Evolutionary conservation across 1,140 invertebrate genomes (phyloP), one percentile per base, ranked within the genome.

Genomic region (Bombus breviceps): DNA sequence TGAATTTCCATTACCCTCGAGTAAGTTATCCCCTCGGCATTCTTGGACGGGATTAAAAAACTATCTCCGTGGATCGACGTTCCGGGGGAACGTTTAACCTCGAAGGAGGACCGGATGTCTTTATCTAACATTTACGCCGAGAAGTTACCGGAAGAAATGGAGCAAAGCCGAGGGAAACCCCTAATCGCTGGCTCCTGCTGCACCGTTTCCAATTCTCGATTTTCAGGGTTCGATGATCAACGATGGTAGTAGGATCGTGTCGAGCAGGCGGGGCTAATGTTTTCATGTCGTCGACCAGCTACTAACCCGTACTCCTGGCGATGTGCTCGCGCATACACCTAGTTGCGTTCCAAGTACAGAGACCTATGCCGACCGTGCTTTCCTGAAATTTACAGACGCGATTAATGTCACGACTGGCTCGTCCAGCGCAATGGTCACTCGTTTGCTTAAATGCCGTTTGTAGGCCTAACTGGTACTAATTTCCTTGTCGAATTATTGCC

Each of bases 401-500:
- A 93, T 93, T 93, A 93, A 92, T 92, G 93, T 93, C 89, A 91
- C 82, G 89, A 81, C 78, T 86, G 71, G 84, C 87, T 89, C 89
- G 90, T 87, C 90, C 80, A 84, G 71, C 64, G 75, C 15, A 62
- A 10, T n/a, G 25, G 81, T 66, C 75, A 72, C 64, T 87, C 72
- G 89, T 87, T 82, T 76, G 82, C 69, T 86, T 73, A 76, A 62
- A 80, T 41, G 64, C 79, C 87, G 90, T 89, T 91, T 88, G 90
- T 92, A 93, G 88, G 90, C 91, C 93, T 89, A 92, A 92, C 89
- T 91, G 89, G 92, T 94, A 93, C 92, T 94, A 93, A 94, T 94
- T 94, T 94, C 83, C 86, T 41, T 81, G 86, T 83, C 85, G 88
- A 93, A 91, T 93, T 94, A 93, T 93, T 89, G 91, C 89, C 78